Evolutionary conservation across 1,140 invertebrate species (phyloP).

Genomic region (Ooceraea biroi): DNA sequence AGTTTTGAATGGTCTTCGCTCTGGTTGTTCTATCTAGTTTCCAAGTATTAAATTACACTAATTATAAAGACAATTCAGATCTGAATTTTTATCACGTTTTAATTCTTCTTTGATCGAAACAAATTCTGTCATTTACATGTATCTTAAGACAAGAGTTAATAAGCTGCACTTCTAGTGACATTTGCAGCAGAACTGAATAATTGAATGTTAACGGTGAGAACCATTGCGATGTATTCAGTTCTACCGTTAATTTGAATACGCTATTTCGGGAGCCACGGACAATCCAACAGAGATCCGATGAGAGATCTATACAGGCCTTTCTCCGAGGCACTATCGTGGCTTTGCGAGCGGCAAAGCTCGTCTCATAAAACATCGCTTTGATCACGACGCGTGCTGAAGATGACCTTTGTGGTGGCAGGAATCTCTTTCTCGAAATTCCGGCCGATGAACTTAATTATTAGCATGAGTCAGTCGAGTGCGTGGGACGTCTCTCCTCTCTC

Average conservation of each 20-base stretch:
- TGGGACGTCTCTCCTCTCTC: conserved; percentile 47
- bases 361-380: conserved; percentile 58
- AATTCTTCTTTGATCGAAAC: too few relatives aligned
- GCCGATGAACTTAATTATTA: conserved; percentile 62
- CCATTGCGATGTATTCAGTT: conserved; percentile 15
- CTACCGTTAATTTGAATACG: conserved; percentile 4
- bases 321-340: conserved; percentile 7
- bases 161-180: background rate
- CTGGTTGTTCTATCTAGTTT: too few relatives aligned
- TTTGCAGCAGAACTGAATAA: background rate
- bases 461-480: conserved; percentile 57
- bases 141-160: too few relatives aligned
- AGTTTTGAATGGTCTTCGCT: background rate
- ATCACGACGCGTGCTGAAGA: conserved; percentile 57
- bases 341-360: conserved; percentile 5
- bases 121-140: too few relatives aligned
- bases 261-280: background rate
- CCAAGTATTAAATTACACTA: too few relatives aligned
- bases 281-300: conserved; percentile 8
- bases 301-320: background rate
- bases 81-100: too few relatives aligned
- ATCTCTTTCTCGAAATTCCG: conserved; percentile 61
- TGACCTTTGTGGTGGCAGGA: conserved; percentile 41
- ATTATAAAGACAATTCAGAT: too few relatives aligned
- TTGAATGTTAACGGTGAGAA: conserved; percentile 2